Evolutionary conservation across 2,113 vertebrate species (phyloP).

Genomic region (Otus sunia): DNA sequence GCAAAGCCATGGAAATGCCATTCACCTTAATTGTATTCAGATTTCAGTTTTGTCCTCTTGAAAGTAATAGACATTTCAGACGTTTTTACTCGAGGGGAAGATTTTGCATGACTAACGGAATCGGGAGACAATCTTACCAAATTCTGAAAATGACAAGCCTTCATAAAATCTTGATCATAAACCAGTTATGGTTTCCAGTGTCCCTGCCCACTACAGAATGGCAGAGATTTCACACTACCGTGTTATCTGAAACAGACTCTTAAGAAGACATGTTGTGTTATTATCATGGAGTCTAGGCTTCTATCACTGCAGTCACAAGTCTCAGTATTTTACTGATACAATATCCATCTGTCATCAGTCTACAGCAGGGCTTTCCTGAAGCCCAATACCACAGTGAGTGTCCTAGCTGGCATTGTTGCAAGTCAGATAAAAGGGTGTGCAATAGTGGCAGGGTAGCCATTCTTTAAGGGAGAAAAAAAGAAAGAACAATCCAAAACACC

Average conservation of each 20-base stretch:
- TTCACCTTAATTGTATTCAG: neutral
- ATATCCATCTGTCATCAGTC: neutral
- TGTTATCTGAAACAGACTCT: neutral
- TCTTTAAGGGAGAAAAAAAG: neutral
- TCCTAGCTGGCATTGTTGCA: neutral
- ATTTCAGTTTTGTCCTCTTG: neutral
- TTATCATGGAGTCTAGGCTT: neutral
- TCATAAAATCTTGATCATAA: neutral
- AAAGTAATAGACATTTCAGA: neutral
- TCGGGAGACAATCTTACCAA: neutral
- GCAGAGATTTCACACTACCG: neutral
- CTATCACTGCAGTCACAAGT: neutral
- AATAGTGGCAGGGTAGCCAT: neutral
- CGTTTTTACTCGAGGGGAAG: neutral
- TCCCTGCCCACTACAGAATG: neutral
- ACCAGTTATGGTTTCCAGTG: neutral
- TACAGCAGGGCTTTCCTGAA: neutral
- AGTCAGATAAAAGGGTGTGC: neutral
- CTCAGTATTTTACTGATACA: neutral
- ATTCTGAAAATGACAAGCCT: neutral
- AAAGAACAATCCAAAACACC: accelerated
- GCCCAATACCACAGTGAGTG: accelerated
- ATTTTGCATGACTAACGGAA: neutral
- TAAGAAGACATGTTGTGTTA: neutral
- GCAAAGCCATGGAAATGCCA: neutral